These are phyloP conservation scores for Podotricha telesiphe DNA, from an alignment of 2,888 invertebrate genomes.

Conservation along the genomic window DNA sequence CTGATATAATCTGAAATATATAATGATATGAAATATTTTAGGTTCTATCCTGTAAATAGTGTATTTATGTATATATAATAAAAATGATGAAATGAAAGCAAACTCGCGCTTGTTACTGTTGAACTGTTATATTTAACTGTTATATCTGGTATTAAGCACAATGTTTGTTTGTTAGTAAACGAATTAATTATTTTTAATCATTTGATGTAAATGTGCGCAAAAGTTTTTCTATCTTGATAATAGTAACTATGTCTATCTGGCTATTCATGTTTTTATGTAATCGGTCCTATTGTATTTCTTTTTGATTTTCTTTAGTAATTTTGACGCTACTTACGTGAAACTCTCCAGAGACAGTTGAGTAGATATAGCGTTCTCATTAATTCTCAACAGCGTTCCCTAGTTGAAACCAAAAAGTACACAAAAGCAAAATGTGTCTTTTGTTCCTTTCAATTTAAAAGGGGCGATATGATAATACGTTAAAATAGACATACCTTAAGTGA, in stretches of 20 bases:
- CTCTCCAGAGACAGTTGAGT: background rate
- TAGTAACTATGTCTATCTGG: too few relatives aligned
- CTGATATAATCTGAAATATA: too few relatives aligned
- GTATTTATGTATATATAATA: too few relatives aligned
- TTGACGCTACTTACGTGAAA: background rate
- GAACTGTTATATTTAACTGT: too few relatives aligned
- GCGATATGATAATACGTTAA: background rate
- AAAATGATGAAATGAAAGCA: too few relatives aligned
- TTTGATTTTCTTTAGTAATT: background rate
- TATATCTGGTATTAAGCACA: too few relatives aligned
- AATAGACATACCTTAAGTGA: background rate
- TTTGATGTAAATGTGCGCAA: too few relatives aligned
- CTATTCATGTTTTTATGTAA: too few relatives aligned
- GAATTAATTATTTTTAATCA: too few relatives aligned
- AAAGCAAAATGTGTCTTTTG: background rate
- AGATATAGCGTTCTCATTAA: constrained; percentile 8
- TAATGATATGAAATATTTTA: background rate
- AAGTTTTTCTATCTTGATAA: too few relatives aligned
- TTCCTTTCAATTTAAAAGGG: background rate
- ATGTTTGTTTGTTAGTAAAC: too few relatives aligned
- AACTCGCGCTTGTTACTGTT: too few relatives aligned
- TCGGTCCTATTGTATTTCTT: background rate
- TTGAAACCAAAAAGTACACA: constrained; percentile 12
- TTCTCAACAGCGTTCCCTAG: constrained; percentile 8
- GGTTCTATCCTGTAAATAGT: background rate